Evolutionary conservation across 2,888 invertebrate species (phyloP).

Genomic region (Merodon equestris): DNA sequence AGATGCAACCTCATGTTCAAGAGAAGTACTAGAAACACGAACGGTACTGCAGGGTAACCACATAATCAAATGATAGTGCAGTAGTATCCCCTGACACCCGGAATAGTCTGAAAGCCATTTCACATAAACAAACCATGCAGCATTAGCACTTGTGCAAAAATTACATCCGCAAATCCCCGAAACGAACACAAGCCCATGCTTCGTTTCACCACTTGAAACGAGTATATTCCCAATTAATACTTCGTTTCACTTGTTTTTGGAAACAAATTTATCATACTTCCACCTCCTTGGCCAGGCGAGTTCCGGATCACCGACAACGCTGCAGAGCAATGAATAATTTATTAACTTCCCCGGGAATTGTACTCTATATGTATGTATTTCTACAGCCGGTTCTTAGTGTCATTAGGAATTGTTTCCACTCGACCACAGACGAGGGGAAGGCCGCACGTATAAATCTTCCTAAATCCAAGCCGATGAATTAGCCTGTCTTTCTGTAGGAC

Average conservation of each 20-base stretch:
- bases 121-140: conserved; percentile 26
- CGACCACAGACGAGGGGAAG: conserved; percentile 18
- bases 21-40: too few relatives aligned
- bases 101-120: not conserved
- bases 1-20: too few relatives aligned
- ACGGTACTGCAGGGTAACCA: not conserved
- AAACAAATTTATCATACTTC: conserved; percentile 65
- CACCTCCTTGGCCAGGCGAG: conserved; percentile 37
- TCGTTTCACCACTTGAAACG: too few relatives aligned
- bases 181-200: not conserved
- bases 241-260: conserved; percentile 33
- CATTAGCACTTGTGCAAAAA: conserved; percentile 22
- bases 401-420: conserved; percentile 49
- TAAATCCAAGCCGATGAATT: conserved; percentile 58
- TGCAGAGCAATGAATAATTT: conserved; percentile 39
- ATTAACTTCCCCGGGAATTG: conserved; percentile 52
- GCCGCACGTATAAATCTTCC: conserved; percentile 45
- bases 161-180: conserved; percentile 16
- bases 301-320: not conserved
- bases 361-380: not conserved
- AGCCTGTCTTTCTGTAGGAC: conserved; percentile 49
- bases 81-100: conserved; percentile 6
- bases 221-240: conserved; percentile 20
- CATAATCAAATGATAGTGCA: conserved; percentile 26
- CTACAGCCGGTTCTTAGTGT: conserved; percentile 25